These are phyloP conservation scores for Tachysurus fulvidraco DNA, from an alignment of 2,113 vertebrate species.

Conservation along the genomic window DNA sequence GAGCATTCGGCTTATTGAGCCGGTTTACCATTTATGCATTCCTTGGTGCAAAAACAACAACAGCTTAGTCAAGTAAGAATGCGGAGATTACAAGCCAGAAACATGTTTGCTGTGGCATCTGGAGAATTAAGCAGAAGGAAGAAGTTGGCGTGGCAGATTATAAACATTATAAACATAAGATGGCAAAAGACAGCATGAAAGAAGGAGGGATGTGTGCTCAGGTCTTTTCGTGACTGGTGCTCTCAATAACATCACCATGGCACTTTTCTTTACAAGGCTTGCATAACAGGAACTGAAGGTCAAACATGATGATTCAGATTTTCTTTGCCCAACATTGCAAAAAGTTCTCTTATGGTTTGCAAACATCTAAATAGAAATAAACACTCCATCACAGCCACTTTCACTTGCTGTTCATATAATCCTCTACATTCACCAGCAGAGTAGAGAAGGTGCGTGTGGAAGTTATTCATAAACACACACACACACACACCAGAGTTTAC, in stretches of 20 bases:
- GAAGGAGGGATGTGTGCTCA: too few relatives aligned
- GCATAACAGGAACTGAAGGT: neutral
- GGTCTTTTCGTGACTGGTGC: neutral
- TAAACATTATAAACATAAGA: neutral
- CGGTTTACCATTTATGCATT: conserved; percentile 7
- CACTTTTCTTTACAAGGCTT: neutral
- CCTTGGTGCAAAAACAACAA: conserved; percentile 5
- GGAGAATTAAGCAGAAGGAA: neutral
- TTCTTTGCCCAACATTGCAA: neutral
- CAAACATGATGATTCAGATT: neutral
- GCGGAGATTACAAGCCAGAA: neutral
- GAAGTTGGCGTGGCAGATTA: neutral
- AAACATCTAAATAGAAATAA: neutral
- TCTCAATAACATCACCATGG: neutral
- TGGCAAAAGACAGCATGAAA: neutral
- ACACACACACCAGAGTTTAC: neutral
- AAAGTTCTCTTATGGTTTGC: neutral
- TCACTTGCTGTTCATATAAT: neutral
- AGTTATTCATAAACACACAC: neutral
- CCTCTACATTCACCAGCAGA: neutral
- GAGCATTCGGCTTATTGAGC: neutral
- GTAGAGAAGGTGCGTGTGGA: too few relatives aligned
- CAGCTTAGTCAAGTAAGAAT: neutral
- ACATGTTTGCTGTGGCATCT: neutral
- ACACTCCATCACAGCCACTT: neutral